phyloP scores from a whole-genome alignment of 2,888 invertebrate species.

The Agrypnus murinus region DNA sequence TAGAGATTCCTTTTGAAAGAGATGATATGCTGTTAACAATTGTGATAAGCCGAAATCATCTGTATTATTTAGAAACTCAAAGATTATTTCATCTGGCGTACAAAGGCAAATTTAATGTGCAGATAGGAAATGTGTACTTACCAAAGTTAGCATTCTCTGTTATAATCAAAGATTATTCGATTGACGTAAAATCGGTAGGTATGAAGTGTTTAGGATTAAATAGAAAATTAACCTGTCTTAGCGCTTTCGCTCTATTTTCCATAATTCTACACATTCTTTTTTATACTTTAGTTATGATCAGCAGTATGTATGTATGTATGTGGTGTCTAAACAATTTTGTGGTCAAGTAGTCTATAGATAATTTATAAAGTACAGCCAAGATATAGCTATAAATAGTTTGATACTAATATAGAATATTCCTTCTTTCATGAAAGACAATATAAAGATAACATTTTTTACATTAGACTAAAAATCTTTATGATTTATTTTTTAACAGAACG shows the following conservation, averaged over 20 bases:
- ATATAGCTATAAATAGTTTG: neutral
- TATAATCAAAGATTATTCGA: slow-evolving; percentile 6
- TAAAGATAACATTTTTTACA: too few species aligned
- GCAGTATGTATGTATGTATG: too few species aligned
- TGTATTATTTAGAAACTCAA: slow-evolving; percentile 1
- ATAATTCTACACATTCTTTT: too few species aligned
- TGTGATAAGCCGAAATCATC: neutral
- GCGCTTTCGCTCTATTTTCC: too few species aligned
- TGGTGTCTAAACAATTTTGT: too few species aligned
- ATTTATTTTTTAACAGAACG: neutral
- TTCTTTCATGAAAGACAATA: too few species aligned
- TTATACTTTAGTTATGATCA: too few species aligned
- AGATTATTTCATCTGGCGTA: neutral
- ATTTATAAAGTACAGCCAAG: too few species aligned
- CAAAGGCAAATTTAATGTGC: neutral
- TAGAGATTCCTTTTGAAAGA: slow-evolving; percentile 6
- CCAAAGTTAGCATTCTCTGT: slow-evolving; percentile 1
- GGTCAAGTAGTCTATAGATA: too few species aligned
- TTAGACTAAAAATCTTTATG: too few species aligned
- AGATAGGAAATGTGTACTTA: neutral
- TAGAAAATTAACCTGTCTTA: too few species aligned
- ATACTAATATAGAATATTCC: too few species aligned
- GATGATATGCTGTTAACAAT: neutral
- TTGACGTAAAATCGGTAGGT: neutral
- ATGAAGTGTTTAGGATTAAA: neutral